Evolutionary conservation across 2,797 vertebrate genomes (phyloP).

Genomic region (Clarias fuscus): DNA sequence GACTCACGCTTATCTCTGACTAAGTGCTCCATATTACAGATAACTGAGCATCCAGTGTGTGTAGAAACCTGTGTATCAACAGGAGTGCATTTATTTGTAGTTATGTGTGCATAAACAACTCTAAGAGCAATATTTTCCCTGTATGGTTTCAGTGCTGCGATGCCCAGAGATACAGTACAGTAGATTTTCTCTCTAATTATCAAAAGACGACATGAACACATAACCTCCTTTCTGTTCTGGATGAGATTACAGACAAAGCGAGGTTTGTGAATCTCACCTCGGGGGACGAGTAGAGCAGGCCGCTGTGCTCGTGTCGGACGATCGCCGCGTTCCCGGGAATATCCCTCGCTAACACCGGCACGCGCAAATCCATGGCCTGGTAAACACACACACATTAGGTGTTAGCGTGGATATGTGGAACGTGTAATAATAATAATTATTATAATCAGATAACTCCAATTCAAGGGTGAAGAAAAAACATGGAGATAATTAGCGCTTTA

Average conservation of each 20-base stretch:
- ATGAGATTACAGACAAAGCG: background rate
- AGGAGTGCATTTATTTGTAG: background rate
- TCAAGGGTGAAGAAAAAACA: conserved; percentile 13
- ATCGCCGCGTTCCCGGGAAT: conserved; percentile 90
- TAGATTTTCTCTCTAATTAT: background rate
- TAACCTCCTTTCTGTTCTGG: background rate
- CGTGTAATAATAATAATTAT: background rate
- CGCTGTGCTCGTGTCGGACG: conserved; percentile 81
- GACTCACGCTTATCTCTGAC: background rate
- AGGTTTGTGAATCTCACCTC: conserved; percentile 67
- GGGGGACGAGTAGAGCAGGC: conserved; percentile 83
- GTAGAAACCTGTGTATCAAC: background rate
- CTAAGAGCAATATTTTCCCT: background rate
- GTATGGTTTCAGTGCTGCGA: background rate
- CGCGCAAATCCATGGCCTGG: conserved; percentile 91
- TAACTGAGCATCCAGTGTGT: background rate
- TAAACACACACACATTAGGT: conserved; percentile 21
- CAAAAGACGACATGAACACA: background rate
- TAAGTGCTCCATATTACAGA: background rate
- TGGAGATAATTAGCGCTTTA: conserved; percentile 63
- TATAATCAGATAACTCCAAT: background rate
- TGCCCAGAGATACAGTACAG: background rate
- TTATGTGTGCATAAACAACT: background rate
- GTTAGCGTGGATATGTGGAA: too few species aligned
- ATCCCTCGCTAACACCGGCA: conserved; percentile 89